Conservation (phyloP, 2,888 invertebrate species). For the Parapristionchus giblindavisi region DNA sequence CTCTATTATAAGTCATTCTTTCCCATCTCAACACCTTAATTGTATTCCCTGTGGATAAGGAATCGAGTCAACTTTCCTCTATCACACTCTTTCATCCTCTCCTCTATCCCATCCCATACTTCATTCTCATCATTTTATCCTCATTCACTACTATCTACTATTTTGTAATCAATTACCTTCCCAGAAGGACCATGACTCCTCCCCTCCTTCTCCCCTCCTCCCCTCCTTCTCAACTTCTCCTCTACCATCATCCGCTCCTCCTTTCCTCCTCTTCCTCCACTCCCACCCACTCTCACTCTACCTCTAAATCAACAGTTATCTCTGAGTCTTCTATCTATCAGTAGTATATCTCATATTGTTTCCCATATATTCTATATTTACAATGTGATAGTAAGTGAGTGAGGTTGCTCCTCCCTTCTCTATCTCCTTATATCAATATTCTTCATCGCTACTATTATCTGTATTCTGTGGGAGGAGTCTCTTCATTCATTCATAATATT, state of each 20-base stretch:
- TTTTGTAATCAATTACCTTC: neutral
- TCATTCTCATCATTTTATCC: neutral
- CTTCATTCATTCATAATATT: neutral
- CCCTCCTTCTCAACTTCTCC: neutral
- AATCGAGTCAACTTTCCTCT: neutral
- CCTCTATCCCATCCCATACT: neutral
- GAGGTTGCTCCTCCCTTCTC: slow-evolving; percentile 5
- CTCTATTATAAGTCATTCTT: neutral
- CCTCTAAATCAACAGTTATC: neutral
- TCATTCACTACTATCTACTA: neutral
- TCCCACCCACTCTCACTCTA: neutral
- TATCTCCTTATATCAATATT: neutral
- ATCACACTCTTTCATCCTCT: neutral
- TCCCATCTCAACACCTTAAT: neutral
- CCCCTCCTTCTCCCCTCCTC: slow-evolving; percentile 19
- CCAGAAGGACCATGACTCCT: neutral
- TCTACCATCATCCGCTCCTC: slow-evolving; percentile 23
- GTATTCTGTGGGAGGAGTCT: neutral
- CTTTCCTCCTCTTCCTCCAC: neutral
- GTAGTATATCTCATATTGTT: neutral
- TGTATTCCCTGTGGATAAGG: neutral
- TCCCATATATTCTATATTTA: slow-evolving; percentile 28
- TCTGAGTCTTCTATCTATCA: slow-evolving; percentile 4
- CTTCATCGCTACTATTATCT: neutral
- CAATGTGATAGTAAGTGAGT: neutral